Conservation (phyloP, 2,797 vertebrate species). For the Alouatta caraya region DNA sequence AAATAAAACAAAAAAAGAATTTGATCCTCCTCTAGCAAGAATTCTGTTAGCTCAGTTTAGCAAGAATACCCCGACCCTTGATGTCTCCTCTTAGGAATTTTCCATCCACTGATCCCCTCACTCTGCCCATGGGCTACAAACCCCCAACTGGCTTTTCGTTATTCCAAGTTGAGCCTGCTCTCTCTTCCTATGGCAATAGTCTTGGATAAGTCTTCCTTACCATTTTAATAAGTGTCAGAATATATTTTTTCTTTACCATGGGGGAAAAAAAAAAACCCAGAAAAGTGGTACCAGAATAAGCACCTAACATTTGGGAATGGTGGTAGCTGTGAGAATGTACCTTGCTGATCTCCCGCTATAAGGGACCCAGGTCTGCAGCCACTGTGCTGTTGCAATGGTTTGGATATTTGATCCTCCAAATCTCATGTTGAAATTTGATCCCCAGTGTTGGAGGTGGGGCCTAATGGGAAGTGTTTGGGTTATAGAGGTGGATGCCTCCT, state of each 20-base stretch:
- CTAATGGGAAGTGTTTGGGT: not conserved
- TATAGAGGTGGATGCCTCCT: not conserved
- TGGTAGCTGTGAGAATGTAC: not conserved
- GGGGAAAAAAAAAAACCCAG: accelerated
- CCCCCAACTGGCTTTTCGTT: not conserved
- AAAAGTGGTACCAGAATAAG: not conserved
- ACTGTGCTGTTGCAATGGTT: not conserved
- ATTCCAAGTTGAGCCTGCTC: not conserved
- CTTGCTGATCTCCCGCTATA: not conserved
- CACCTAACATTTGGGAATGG: not conserved
- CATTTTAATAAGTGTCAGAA: not conserved
- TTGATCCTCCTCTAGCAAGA: not conserved
- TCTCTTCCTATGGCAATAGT: not conserved
- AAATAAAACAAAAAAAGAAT: not conserved
- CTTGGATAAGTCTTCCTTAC: not conserved
- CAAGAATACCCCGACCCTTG: not conserved
- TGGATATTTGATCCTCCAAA: not conserved
- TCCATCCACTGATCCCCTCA: accelerated
- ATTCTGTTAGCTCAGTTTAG: not conserved
- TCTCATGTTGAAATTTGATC: not conserved
- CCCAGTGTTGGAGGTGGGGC: not conserved
- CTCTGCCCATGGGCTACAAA: not conserved
- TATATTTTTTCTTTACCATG: not conserved
- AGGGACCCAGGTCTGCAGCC: not conserved
- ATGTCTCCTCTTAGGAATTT: not conserved